Conservation (phyloP, 1,140 invertebrate species). For the Trichomalopsis sarcophagae region DNA sequence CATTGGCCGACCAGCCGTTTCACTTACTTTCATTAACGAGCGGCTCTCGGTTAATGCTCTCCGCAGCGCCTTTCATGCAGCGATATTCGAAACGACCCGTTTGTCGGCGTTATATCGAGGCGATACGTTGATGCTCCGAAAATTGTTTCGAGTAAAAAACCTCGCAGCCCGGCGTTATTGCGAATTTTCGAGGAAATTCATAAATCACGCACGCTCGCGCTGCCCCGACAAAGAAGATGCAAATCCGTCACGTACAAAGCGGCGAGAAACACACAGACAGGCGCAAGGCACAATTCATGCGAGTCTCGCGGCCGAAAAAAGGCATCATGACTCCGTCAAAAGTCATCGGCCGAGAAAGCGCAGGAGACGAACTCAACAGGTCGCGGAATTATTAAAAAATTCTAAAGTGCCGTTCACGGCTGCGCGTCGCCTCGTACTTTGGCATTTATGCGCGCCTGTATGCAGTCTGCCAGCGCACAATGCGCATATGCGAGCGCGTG, state of each 20-base stretch:
- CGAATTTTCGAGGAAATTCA: background rate
- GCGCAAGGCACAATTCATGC: background rate
- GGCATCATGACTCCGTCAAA: background rate
- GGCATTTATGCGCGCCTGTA: background rate
- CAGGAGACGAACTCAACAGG: slow-evolving; percentile 26
- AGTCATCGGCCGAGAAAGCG: background rate
- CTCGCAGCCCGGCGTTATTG: background rate
- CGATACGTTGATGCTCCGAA: background rate
- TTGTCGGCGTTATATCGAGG: background rate
- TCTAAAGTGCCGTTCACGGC: background rate
- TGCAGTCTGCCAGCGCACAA: background rate
- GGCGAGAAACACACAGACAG: background rate
- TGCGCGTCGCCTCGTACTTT: background rate
- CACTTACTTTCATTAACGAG: slow-evolving; percentile 50
- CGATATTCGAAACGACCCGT: background rate
- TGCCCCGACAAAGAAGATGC: background rate
- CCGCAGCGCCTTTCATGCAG: background rate
- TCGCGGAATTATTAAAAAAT: slow-evolving; percentile 47
- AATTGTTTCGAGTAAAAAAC: background rate
- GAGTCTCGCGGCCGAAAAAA: background rate
- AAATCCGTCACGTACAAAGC: background rate
- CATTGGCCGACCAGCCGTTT: slow-evolving; percentile 29
- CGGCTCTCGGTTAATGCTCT: slow-evolving; percentile 7
- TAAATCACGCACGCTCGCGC: background rate
- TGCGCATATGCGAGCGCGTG: background rate